Base-by-base conservation (phyloP, 2,888 invertebrate species). In the Macropis europaea region DNA sequence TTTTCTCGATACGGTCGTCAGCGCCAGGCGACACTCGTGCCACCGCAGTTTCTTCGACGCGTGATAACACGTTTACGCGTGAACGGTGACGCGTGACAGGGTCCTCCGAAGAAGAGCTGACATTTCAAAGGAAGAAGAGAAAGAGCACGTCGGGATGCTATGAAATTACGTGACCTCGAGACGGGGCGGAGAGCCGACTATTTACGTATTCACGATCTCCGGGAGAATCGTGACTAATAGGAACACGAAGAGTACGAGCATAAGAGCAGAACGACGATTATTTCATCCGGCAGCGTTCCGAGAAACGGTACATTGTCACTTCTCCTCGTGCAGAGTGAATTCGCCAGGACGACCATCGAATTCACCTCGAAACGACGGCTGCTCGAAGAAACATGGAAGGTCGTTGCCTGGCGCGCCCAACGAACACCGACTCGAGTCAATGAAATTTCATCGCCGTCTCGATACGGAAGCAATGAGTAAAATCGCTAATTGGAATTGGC, bases 401-500 rank as follows among this genome's bases (percentile, higher is more conserved):
- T 13, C 30, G 54, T 42, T 42, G 30, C 17, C 54, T 9, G n/a
- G 19, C 19, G 17, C 11, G 24, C 28, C n/a, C 7, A 42, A 42
- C 19, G 19, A 13, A 30, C 28, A 22, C 7, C 3, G 30, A 42
- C n/a, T n/a, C n/a, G n/a, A n/a, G n/a, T n/a, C n/a, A n/a, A n/a
- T n/a, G 9, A 28, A 43, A 43, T 42, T 19, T 19, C 19, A n/a
- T n/a, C n/a, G n/a, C n/a, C n/a, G n/a, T n/a, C n/a, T n/a, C n/a
- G n/a, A n/a, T n/a, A n/a, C n/a, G 15, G 13, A 34, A 24, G 26
- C 6, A 28, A 34, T 30, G 19, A 32, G 32, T 61, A 61, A 61
- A n/a, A n/a, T n/a, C n/a, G n/a, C n/a, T n/a, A 26, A 61, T 61
- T 38, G 45, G 38, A 47, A 30, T 54, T 15, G 42, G 47, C 19